phyloP scores from a whole-genome alignment of 1,140 invertebrate genomes.

The Drosophila kepulauana region DNA sequence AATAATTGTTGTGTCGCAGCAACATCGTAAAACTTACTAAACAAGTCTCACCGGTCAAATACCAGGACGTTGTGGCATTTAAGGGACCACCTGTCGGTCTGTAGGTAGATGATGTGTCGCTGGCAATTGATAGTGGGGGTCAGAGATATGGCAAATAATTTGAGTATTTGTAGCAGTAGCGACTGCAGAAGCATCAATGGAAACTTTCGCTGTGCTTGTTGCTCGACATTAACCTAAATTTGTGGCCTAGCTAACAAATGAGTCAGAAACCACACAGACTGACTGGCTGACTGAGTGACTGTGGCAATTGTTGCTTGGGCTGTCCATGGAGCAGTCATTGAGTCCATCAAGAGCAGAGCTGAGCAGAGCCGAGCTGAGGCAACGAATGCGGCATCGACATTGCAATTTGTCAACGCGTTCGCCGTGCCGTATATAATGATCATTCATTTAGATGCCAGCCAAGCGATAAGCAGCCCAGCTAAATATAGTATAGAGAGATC shows the following conservation, averaged over 20 bases:
- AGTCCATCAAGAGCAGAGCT: slow-evolving; percentile 59
- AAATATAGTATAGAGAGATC: slow-evolving; percentile 65
- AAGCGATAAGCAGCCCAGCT: slow-evolving; percentile 66
- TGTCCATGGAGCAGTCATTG: slow-evolving; percentile 59
- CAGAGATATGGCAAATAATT: slow-evolving; percentile 24
- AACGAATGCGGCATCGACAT: slow-evolving; percentile 25
- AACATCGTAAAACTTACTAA: slow-evolving; percentile 67
- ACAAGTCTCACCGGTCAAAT: slow-evolving; percentile 66
- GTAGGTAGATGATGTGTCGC: not conserved
- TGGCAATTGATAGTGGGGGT: not conserved
- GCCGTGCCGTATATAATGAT: slow-evolving; percentile 66
- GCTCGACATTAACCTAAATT: slow-evolving; percentile 73
- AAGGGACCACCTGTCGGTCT: slow-evolving; percentile 60
- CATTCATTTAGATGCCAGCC: slow-evolving; percentile 75
- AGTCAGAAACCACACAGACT: slow-evolving; percentile 60
- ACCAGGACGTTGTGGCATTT: slow-evolving; percentile 48
- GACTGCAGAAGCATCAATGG: slow-evolving; percentile 4
- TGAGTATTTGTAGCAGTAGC: slow-evolving; percentile 1
- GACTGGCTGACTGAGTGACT: slow-evolving; percentile 9
- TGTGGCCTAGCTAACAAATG: slow-evolving; percentile 56
- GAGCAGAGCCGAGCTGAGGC: not conserved
- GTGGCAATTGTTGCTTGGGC: slow-evolving; percentile 8
- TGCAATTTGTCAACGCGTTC: slow-evolving; percentile 79
- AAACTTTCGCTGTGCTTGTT: slow-evolving; percentile 64
- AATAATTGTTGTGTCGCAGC: slow-evolving; percentile 59